Evolutionary conservation across 2,797 vertebrate genomes (phyloP), one percentile per base, ranked within the genome.

Genomic region (Mergus octosetaceus): DNA sequence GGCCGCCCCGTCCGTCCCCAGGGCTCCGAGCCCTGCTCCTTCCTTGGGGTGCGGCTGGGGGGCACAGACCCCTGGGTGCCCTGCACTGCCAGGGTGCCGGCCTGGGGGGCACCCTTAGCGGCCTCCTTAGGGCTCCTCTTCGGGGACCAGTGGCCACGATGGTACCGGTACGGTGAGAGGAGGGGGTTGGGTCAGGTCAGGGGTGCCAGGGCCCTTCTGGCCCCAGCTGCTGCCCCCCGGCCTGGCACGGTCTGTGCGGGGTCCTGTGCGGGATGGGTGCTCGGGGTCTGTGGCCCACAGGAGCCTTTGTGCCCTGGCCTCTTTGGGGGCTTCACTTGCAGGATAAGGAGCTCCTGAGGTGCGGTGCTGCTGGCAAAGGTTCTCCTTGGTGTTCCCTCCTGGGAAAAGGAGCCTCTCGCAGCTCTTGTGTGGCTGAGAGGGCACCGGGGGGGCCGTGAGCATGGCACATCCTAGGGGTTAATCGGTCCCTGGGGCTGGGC

Each of bases 141-240:
- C 39, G 36, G 74, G 70, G 70, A 30, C 1, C 45, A 15, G 49
- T 16, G 39, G 10, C 11, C 0, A 0, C 2, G 56, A 9, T 9
- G 34, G 4, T 4, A 1, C 5, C 0, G 10, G 11, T 1, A 27
- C 14, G 81, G 19, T 32, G 70, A 74, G 80, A 8, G 0, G 12
- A 39, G 58, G 47, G 7, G 47, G 47, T 49, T 0, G 9, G 57
- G 14, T 79, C 0, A 6, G 28, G 68, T 13, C 25, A 38, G 38
- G 38, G 0, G 0, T 9, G 47, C 1, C 76, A 16, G 14, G 34
- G 2, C 58, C 15, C 19, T 41, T 10, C 27, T 3, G 85, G 88
- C 24, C 54, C 28, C 61, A 45, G 69, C 38, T 8, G 43, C 36
- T 36, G n/a, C 0, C 20, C 51, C 36, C 21, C 51, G 27, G 71